Evolutionary conservation across 2,888 invertebrate genomes (phyloP).

Genomic region (Conus canariensis): DNA sequence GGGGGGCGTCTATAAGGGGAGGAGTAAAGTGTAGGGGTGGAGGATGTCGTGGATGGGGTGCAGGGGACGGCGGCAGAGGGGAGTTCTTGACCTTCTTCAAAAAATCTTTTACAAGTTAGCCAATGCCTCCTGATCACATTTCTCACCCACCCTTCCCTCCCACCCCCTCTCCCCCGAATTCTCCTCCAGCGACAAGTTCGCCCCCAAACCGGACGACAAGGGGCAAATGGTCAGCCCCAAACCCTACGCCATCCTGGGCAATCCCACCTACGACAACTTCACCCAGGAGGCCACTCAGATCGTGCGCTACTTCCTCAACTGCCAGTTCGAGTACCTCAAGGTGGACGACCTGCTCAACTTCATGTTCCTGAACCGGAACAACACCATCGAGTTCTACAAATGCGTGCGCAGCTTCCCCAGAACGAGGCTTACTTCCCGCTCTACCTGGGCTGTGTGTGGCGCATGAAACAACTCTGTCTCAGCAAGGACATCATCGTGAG

Average conservation of each 20-base stretch:
- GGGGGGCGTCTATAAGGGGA: too few relatives aligned
- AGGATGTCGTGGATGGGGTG: too few relatives aligned
- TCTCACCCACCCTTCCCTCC: too few relatives aligned
- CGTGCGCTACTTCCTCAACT: slow-evolving; percentile 26
- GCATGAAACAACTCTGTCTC: slow-evolving; percentile 30
- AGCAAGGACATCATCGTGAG: slow-evolving; percentile 35
- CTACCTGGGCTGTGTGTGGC: slow-evolving; percentile 35
- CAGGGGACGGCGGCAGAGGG: too few relatives aligned
- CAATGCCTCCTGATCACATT: too few relatives aligned
- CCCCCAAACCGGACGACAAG: slow-evolving; percentile 40
- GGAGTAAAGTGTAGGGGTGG: too few relatives aligned
- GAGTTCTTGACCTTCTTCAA: too few relatives aligned
- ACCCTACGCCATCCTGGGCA: slow-evolving; percentile 34
- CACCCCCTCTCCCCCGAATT: too few relatives aligned
- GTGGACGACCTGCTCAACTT: slow-evolving; percentile 39
- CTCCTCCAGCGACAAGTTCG: slow-evolving; percentile 31
- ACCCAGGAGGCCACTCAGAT: slow-evolving; percentile 28
- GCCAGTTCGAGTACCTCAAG: slow-evolving; percentile 42
- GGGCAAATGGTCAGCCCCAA: slow-evolving; percentile 32
- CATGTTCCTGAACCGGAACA: slow-evolving; percentile 41
- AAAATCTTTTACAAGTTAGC: too few relatives aligned
- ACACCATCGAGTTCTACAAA: slow-evolving; percentile 41
- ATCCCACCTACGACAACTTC: slow-evolving; percentile 37
- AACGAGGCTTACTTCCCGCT: slow-evolving; percentile 35
- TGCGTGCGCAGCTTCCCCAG: slow-evolving; percentile 29